A percentile compares a stretch with the other conserved stretches of the same genome.
Conservation (phyloP, 2,888 invertebrate genomes). For the Eumerus sabulonum region DNA sequence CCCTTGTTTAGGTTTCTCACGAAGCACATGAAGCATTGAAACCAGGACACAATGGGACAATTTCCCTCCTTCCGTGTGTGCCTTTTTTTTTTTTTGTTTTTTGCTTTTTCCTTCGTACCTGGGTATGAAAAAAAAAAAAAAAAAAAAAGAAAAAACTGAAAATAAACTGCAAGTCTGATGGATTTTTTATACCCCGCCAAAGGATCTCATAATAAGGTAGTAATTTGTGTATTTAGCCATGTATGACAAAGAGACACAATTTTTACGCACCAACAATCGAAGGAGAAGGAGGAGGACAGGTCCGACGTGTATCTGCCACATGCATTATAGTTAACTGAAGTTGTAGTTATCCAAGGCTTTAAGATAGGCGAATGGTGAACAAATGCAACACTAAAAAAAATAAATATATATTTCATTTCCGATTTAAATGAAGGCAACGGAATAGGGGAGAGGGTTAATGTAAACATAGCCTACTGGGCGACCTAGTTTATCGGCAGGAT, state of each 20-base stretch:
- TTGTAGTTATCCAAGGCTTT: slow-evolving; percentile 41
- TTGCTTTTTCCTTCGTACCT: neutral
- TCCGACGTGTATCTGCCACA: too few relatives aligned
- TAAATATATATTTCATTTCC: slow-evolving; percentile 50
- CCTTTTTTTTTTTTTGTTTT: too few relatives aligned
- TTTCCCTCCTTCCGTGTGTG: too few relatives aligned
- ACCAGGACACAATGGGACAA: slow-evolving; percentile 66
- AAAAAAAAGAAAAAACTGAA: slow-evolving; percentile 28
- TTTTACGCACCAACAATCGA: slow-evolving; percentile 48
- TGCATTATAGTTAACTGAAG: slow-evolving; percentile 2
- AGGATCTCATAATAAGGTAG: slow-evolving; percentile 66
- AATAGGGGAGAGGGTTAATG: slow-evolving; percentile 65
- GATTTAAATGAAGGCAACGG: slow-evolving; percentile 65
- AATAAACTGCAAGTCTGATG: slow-evolving; percentile 28
- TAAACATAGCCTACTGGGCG: slow-evolving; percentile 49
- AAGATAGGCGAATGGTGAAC: too few relatives aligned
- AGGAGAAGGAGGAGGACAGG: slow-evolving; percentile 42
- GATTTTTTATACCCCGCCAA: slow-evolving; percentile 31
- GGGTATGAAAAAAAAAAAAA: slow-evolving; percentile 3
- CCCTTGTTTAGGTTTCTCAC: slow-evolving; percentile 66
- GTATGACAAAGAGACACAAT: slow-evolving; percentile 70
- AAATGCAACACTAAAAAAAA: too few relatives aligned
- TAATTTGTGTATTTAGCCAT: slow-evolving; percentile 71
- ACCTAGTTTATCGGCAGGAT: slow-evolving; percentile 53
- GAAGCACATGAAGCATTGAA: slow-evolving; percentile 63